Conservation (phyloP, 2,797 vertebrate species). For the Rhodeus uyekii region DNA sequence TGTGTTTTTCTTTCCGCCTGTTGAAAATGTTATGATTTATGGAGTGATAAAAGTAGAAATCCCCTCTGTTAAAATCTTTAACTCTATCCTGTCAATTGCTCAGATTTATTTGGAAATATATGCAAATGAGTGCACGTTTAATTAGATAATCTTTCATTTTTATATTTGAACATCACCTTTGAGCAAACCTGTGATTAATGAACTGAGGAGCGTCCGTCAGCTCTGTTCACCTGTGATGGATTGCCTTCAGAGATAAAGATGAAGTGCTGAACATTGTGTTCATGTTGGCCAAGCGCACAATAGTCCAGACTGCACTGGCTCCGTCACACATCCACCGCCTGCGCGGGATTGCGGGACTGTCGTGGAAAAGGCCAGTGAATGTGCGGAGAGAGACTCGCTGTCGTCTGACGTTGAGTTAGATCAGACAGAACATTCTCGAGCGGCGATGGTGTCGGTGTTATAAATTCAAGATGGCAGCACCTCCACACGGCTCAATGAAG, state of each 20-base stretch:
- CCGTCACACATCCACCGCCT: conserved; percentile 35
- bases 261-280: background rate
- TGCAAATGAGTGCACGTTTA: background rate
- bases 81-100: background rate
- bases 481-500: conserved; percentile 69
- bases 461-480: conserved; percentile 75
- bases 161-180: background rate
- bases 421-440: conserved; percentile 68
- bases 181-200: background rate
- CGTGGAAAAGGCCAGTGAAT: background rate
- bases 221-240: background rate
- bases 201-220: too few species aligned
- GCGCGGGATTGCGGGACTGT: background rate
- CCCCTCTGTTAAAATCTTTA: background rate
- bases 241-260: background rate
- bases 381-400: conserved; percentile 27
- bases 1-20: background rate
- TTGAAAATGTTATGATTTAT: background rate
- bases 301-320: conserved; percentile 26
- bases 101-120: background rate
- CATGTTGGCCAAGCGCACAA: background rate
- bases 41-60: background rate
- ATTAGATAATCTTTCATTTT: too few species aligned
- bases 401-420: conserved; percentile 64
- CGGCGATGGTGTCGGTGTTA: too few species aligned